These are phyloP conservation scores for Syndactyla subalaris DNA, from an alignment of 2,797 vertebrate genomes.

Conservation along the genomic window DNA sequence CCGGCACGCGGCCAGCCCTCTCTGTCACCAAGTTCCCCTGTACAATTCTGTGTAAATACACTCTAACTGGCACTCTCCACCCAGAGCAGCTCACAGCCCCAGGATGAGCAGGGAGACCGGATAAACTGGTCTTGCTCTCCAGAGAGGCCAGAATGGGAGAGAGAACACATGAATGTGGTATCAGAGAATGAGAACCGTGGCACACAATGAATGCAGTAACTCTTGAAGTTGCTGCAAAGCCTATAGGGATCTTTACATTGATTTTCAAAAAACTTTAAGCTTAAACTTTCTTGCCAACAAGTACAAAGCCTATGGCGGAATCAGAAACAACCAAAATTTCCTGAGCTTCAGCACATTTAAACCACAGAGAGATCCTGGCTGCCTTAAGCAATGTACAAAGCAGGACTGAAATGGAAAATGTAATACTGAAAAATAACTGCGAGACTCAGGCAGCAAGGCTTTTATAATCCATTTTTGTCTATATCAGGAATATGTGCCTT, in stretches of 20 bases:
- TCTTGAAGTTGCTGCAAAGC: neutral
- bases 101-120: neutral
- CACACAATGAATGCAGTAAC: neutral
- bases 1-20: rapidly evolving
- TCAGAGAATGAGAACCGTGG: neutral
- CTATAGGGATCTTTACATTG: neutral
- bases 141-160: neutral
- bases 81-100: neutral
- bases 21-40: rapidly evolving
- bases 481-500: conserved; percentile 34
- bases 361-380: neutral
- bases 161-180: rapidly evolving
- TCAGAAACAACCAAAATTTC: neutral
- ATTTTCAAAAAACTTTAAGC: neutral
- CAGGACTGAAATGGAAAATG: conserved; percentile 19
- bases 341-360: neutral
- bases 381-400: neutral
- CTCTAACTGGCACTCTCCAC: neutral
- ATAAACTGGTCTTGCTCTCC: neutral
- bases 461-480: conserved; percentile 7
- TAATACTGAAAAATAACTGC: conserved; percentile 19
- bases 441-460: neutral
- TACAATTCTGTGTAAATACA: neutral
- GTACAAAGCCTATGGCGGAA: neutral
- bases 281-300: neutral